Conservation (phyloP, 2,797 vertebrate genomes). For the Sebastes steindachneri region DNA sequence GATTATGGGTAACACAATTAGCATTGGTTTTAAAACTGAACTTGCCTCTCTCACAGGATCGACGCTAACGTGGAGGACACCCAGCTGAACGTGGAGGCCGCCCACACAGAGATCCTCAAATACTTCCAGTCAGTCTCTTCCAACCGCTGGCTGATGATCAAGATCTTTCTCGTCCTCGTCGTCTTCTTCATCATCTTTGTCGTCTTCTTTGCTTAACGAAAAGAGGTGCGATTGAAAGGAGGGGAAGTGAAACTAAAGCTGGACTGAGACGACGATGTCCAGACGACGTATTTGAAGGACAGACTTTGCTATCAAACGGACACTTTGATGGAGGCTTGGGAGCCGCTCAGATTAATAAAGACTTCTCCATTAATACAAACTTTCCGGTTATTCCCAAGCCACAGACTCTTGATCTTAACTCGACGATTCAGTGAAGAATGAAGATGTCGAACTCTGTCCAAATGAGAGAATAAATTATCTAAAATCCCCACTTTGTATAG, state of each 20-base stretch:
- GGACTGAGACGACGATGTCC: conserved; percentile 17
- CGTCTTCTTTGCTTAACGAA: conserved; percentile 93
- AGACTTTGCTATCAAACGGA: conserved; percentile 20
- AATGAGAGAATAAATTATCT: conserved; percentile 57
- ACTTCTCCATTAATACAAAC: conserved; percentile 30
- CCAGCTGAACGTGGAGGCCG: conserved; percentile 92
- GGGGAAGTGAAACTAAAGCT: conserved; percentile 37
- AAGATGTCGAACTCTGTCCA: conserved; percentile 49
- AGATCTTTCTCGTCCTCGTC: conserved; percentile 96
- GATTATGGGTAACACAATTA: neutral
- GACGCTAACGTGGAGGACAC: conserved; percentile 94
- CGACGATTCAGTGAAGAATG: conserved; percentile 42
- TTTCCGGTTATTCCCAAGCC: conserved; percentile 41
- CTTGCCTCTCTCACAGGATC: conserved; percentile 80
- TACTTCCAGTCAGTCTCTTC: conserved; percentile 98
- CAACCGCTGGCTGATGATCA: conserved; percentile 97
- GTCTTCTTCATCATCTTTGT: conserved; percentile 97
- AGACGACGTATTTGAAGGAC: conserved; percentile 57
- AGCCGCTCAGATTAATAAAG: conserved; percentile 17
- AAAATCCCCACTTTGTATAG: conserved; percentile 57
- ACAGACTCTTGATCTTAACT: conserved; percentile 46
- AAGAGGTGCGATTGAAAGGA: neutral
- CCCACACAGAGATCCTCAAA: conserved; percentile 94
- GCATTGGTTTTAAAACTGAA: neutral
- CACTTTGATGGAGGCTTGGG: conserved; percentile 41